phyloP scores from a whole-genome alignment of 2,888 invertebrate species.

The Chloromyia formosa region DNA sequence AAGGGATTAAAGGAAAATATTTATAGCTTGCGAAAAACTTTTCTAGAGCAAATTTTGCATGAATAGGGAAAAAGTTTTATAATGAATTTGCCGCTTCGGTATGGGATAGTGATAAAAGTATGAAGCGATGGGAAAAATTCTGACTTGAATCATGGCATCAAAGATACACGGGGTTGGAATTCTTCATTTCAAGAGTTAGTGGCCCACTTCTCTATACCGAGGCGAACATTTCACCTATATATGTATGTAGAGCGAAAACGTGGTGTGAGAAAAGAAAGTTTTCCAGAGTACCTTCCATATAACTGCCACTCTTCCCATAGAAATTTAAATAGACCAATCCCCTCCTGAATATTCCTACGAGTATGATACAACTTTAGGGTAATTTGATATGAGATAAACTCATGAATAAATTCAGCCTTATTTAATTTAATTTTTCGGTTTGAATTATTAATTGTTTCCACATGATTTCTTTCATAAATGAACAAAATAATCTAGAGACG shows the following conservation, averaged over 20 bases:
- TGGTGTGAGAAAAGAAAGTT: background rate
- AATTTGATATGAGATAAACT: conserved; percentile 32
- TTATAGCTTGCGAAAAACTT: conserved; percentile 35
- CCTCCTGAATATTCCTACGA: no score
- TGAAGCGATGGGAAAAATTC: background rate
- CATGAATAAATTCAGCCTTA: conserved; percentile 23
- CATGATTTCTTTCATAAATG: no score
- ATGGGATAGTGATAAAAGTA: background rate
- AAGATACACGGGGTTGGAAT: no score
- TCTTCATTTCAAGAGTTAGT: no score
- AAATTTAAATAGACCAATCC: background rate
- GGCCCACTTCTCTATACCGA: no score
- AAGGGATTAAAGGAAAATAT: conserved; percentile 40
- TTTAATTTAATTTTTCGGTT: no score
- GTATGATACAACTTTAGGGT: conserved; percentile 30
- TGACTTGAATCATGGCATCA: no score
- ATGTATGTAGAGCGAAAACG: background rate
- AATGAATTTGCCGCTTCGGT: conserved; percentile 30
- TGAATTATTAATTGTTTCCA: no score
- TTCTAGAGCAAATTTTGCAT: background rate
- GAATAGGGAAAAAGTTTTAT: conserved; percentile 31
- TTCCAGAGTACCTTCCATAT: conserved; percentile 22
- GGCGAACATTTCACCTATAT: background rate
- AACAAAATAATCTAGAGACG: no score
- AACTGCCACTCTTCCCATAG: conserved; percentile 4